Conservation (phyloP, 2,888 invertebrate species). For the Andricus quercusramuli region DNA sequence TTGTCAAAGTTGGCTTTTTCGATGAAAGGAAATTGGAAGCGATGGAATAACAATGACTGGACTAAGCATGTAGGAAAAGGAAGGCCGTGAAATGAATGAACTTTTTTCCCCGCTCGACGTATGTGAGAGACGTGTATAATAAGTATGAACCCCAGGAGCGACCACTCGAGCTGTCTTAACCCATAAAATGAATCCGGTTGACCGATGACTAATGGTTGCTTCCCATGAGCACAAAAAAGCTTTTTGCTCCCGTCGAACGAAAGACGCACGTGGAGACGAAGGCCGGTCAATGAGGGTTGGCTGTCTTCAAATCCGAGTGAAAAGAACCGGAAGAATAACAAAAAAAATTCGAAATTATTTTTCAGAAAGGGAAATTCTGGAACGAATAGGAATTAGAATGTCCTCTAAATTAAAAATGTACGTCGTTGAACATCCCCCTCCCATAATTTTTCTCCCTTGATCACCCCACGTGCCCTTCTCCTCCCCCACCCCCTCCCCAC, state of each 20-base stretch:
- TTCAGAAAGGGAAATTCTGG: neutral
- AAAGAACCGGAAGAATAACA: neutral
- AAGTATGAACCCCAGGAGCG: constrained; percentile 3
- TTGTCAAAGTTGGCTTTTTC: neutral
- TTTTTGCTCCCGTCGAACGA: neutral
- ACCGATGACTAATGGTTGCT: constrained; percentile 26
- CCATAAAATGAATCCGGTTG: constrained; percentile 30
- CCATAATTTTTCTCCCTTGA: too few relatives aligned
- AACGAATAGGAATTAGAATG: too few relatives aligned
- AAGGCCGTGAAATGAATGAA: neutral
- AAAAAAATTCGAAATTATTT: neutral
- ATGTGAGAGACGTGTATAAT: constrained; percentile 10
- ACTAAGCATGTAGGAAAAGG: neutral
- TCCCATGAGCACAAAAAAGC: constrained; percentile 34
- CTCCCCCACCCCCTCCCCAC: too few relatives aligned
- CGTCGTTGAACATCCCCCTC: too few relatives aligned
- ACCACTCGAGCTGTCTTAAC: constrained; percentile 29
- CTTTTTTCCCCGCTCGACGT: neutral
- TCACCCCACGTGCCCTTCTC: too few relatives aligned
- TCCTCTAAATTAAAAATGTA: too few relatives aligned
- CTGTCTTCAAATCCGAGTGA: neutral
- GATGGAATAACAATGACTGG: neutral
- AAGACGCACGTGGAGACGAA: neutral
- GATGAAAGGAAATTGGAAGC: neutral
- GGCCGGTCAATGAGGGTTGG: neutral